Base-by-base conservation (phyloP, 2,888 invertebrate genomes). In the Oscheius onirici region DNA sequence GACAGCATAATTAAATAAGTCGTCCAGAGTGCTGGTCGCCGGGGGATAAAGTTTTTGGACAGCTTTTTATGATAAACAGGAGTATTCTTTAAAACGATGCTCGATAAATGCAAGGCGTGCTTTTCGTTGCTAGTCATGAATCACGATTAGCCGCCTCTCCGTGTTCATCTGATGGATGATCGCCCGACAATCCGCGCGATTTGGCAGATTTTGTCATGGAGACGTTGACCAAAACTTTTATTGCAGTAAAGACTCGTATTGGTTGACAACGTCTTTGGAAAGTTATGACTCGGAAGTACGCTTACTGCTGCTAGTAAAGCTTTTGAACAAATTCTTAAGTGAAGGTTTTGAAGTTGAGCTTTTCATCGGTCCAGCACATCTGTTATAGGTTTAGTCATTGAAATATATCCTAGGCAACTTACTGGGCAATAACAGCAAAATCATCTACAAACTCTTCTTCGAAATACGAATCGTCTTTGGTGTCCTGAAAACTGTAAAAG, bases 351-450 rank as follows among this genome's bases (percentile, higher is more conserved):
- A 84, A 20, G 77, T 74, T 11, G 76, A 76, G n/a, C 73, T 58
- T 49, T 75, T 80, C 44, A 80, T 76, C n/a, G 78, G 77, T 24
- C 78, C 75, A 6, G 75, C 78, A 65, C 80, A 78, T 66, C 80
- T 80, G 72, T 76, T 70, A 66, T 11, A 28, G 28, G 49, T 8
- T 15, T 24, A 69, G 10, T 28, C 40, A n/a, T n/a, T n/a, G 15
- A 43, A 49, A 5, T 49, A 28, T 24, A 46, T 15, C n/a, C 5
- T 6, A 57, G 65, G 49, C 46, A 73, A 77, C 79, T 79, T 44
- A 81, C 83, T 84, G 83, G 2, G 85, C 85, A 40, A 85, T 85
- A 3, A 83, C 82, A 8, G 83, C 80, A 71, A 85, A 85, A 63
- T 85, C 85, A 71, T 85, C 85, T 24, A 84, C 81, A 44, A 84